Conservation (phyloP, 1,140 invertebrate species). For the Drosophila murphyi region DNA sequence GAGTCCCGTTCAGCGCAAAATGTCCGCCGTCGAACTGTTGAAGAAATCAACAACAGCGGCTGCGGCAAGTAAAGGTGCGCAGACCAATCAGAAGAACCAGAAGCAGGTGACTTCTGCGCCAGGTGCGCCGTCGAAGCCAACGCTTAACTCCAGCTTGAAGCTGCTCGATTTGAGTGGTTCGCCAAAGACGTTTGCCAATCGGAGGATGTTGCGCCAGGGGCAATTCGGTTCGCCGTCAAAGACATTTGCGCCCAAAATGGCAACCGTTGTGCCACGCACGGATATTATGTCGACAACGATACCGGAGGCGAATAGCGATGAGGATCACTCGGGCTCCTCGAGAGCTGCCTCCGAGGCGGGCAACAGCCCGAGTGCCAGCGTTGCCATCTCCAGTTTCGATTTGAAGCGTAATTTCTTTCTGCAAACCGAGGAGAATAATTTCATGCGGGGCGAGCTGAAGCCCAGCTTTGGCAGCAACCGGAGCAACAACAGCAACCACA, state of each 20-base stretch:
- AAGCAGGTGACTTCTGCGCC: constrained; percentile 19
- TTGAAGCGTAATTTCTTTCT: constrained; percentile 83
- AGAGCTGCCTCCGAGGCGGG: constrained; percentile 47
- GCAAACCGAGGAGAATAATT: constrained; percentile 84
- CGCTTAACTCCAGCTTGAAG: constrained; percentile 83
- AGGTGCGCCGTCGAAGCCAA: constrained; percentile 53
- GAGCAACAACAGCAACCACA: constrained; percentile 20
- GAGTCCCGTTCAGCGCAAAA: constrained; percentile 85
- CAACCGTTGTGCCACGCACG: constrained; percentile 89
- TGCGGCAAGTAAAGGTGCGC: not conserved
- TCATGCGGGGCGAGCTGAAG: constrained; percentile 83
- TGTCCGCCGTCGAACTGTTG: constrained; percentile 93
- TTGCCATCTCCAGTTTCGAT: constrained; percentile 59
- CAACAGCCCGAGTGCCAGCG: constrained; percentile 32
- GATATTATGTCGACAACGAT: constrained; percentile 94
- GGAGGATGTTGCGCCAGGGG: constrained; percentile 86
- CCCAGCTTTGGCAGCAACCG: constrained; percentile 54
- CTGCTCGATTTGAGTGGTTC: constrained; percentile 87
- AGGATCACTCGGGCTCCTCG: constrained; percentile 85
- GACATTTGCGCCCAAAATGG: constrained; percentile 87
- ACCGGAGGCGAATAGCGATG: constrained; percentile 91
- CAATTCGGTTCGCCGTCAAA: constrained; percentile 86
- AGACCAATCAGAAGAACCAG: constrained; percentile 16
- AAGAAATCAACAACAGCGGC: constrained; percentile 86
- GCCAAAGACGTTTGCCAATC: constrained; percentile 88